Percentiles rank a stretch among this genome's conserved stretches.
Conservation (phyloP, 1,140 invertebrate species). For the Caenorhabditis inopinata region DNA sequence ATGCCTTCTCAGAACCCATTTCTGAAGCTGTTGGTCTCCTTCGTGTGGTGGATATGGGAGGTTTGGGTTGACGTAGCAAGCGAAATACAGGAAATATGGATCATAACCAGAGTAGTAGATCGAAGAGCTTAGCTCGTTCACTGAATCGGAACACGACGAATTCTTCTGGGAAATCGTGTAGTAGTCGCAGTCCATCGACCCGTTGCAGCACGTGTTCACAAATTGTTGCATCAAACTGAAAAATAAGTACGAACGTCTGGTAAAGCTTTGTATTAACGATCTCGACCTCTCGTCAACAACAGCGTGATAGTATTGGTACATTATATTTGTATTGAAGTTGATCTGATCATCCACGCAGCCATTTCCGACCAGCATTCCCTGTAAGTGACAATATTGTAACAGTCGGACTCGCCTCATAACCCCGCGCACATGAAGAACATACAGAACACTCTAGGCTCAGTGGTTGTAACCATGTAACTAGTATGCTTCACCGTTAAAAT, state of each 20-base stretch:
- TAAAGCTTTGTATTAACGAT: too few species aligned
- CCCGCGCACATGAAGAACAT: too few species aligned
- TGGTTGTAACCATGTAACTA: neutral
- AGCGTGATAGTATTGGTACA: constrained; percentile 51
- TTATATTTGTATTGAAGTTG: constrained; percentile 46
- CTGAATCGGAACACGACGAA: too few species aligned
- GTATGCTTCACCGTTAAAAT: too few species aligned
- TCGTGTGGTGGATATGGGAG: constrained; percentile 1
- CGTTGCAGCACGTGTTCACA: constrained; percentile 35
- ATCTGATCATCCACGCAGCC: constrained; percentile 53
- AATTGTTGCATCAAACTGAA: constrained; percentile 12
- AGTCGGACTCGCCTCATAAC: too few species aligned
- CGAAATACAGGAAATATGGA: constrained; percentile 53
- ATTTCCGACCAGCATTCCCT: constrained; percentile 56
- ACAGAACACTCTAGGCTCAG: too few species aligned
- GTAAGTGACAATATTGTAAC: neutral
- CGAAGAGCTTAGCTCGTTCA: constrained; percentile 15
- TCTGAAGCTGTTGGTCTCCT: neutral
- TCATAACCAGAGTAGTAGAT: constrained; percentile 52
- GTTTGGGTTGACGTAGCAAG: constrained; percentile 47
- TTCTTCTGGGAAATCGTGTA: constrained; percentile 22
- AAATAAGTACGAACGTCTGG: neutral
- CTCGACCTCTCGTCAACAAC: constrained; percentile 47
- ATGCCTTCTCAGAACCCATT: neutral
- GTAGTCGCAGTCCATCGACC: constrained; percentile 18